A percentile compares a stretch with the other conserved stretches of the same genome.
Evolutionary conservation across 2,888 invertebrate genomes (phyloP).

Genomic region (Eudasyphora cyanicolor): DNA sequence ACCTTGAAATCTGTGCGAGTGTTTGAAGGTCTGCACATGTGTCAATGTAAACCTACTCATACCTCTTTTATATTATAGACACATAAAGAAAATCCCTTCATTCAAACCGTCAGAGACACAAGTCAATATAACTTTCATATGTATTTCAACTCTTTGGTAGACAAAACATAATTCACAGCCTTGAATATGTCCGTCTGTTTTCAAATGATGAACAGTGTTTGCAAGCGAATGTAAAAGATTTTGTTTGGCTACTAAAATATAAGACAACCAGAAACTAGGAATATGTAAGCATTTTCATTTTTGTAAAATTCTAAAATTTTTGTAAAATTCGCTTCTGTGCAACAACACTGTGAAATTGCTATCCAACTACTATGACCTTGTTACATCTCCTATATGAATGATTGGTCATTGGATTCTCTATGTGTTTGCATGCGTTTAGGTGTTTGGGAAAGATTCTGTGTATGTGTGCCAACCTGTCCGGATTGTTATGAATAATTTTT

Average conservation of each 20-base stretch:
- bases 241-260: too few relatives aligned
- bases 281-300: too few relatives aligned
- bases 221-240: too few relatives aligned
- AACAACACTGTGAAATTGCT: background rate
- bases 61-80: conserved; percentile 13
- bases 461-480: background rate
- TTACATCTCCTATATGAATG: background rate
- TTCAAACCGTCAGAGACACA: conserved; percentile 12
- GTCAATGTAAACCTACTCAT: background rate
- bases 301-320: too few relatives aligned
- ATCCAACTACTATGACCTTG: too few relatives aligned
- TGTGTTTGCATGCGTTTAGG: background rate
- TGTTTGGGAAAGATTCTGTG: background rate
- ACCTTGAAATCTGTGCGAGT: too few relatives aligned
- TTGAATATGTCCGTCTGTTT: conserved; percentile 53
- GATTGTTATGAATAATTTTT: conserved; percentile 24
- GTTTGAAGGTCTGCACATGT: background rate
- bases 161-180: conserved; percentile 44
- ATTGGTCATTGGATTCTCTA: background rate
- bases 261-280: too few relatives aligned
- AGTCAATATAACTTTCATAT: conserved; percentile 56
- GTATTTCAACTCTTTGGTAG: conserved; percentile 23
- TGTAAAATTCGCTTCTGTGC: background rate
- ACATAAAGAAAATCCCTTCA: background rate
- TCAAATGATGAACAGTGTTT: background rate